Evolutionary conservation across 2,113 vertebrate genomes (phyloP).

Genomic region (Argyrosomus japonicus): DNA sequence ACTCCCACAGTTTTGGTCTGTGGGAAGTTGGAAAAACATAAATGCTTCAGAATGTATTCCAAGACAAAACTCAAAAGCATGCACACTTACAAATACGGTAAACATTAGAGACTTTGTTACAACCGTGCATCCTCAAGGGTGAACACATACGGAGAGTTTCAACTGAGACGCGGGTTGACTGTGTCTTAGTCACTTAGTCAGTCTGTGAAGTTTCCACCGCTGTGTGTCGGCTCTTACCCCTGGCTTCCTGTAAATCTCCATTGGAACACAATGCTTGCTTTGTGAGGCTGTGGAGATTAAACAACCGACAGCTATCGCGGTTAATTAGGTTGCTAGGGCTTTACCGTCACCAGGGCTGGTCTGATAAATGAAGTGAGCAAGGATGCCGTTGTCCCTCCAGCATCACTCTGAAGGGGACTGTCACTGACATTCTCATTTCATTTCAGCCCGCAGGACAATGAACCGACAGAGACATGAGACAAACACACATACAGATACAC

Average conservation of each 20-base stretch:
- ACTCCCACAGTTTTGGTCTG: constrained; percentile 19
- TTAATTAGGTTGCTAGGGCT: constrained; percentile 65
- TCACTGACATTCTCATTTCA: constrained; percentile 36
- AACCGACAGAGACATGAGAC: constrained; percentile 9
- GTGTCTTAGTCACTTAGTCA: constrained; percentile 4
- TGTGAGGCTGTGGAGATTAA: constrained; percentile 48
- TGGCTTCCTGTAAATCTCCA: constrained; percentile 50
- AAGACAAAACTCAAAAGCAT: constrained; percentile 13
- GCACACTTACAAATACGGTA: neutral
- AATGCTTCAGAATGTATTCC: constrained; percentile 18
- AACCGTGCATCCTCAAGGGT: constrained; percentile 13
- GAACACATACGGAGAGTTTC: constrained; percentile 5
- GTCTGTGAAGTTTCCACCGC: constrained; percentile 1
- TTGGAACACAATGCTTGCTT: constrained; percentile 42
- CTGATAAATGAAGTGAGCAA: constrained; percentile 58
- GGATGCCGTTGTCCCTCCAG: constrained; percentile 34
- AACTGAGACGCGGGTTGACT: neutral
- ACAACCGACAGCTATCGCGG: constrained; percentile 37
- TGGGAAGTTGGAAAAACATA: neutral
- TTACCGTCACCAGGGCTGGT: constrained; percentile 39
- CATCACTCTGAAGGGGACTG: constrained; percentile 21
- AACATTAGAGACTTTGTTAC: neutral
- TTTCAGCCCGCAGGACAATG: constrained; percentile 19
- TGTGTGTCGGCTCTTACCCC: constrained; percentile 23
- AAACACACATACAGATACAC: neutral